These are phyloP conservation scores for Caenorhabditis imperialis DNA, from an alignment of 2,888 invertebrate genomes.

Conservation along the genomic window DNA sequence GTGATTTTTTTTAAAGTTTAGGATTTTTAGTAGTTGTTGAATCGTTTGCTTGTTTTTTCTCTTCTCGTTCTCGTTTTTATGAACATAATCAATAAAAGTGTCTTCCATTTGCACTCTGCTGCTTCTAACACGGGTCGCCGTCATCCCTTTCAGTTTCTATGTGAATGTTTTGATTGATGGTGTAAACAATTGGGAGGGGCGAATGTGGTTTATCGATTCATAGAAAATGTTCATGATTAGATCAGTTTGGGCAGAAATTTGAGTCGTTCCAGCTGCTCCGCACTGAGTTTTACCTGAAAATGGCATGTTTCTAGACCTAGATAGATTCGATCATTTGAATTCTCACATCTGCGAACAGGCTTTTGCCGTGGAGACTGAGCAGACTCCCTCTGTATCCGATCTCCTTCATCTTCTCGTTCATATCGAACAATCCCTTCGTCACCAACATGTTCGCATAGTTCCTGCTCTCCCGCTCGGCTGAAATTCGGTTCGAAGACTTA, in stretches of 20 bases:
- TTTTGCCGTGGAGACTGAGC: not conserved
- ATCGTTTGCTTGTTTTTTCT: conserved; percentile 9
- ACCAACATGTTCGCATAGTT: not conserved
- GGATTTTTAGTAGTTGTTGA: conserved; percentile 17
- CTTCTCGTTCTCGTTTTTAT: conserved; percentile 16
- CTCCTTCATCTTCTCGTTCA: not conserved
- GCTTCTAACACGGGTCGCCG: not conserved
- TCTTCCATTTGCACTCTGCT: not conserved
- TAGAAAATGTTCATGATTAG: no score
- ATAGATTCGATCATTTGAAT: no score
- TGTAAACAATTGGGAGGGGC: no score
- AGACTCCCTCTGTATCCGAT: not conserved
- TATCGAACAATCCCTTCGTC: not conserved
- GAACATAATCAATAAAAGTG: conserved; percentile 4
- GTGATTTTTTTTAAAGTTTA: conserved; percentile 11
- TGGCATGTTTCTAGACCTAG: no score
- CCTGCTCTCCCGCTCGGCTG: not conserved
- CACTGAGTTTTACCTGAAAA: no score
- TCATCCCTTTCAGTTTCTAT: conserved; percentile 1
- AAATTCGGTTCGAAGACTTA: no score
- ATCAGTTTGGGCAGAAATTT: no score
- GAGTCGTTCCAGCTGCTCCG: no score
- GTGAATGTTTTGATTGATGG: not conserved
- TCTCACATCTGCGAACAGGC: no score
- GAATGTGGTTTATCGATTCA: no score